A percentile compares a stretch with the other conserved stretches of the same genome.
These are phyloP conservation scores for Microcebus murinus DNA, from an alignment of 2,113 vertebrate species.

Conservation along the genomic window DNA sequence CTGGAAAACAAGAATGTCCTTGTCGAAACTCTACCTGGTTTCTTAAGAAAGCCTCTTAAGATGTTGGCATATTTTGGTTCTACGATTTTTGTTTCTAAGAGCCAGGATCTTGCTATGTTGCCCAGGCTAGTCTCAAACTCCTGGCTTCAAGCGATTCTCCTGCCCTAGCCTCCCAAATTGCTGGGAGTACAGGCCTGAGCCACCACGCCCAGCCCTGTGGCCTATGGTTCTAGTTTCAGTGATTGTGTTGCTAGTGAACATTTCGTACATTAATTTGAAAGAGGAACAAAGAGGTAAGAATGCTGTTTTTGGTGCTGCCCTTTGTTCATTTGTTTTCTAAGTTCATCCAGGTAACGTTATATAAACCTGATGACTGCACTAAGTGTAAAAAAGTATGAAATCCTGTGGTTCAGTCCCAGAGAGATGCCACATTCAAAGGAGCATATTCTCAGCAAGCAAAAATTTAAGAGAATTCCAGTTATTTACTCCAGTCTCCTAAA, in stretches of 20 bases:
- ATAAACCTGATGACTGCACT: not conserved
- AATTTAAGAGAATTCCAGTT: not conserved
- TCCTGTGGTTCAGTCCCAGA: not conserved
- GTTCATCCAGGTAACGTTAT: not conserved
- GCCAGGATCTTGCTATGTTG: no score
- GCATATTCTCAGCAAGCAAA: not conserved
- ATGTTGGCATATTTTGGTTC: not conserved
- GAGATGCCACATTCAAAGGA: not conserved
- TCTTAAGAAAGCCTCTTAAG: not conserved
- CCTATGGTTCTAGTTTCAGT: not conserved
- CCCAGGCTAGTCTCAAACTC: no score
- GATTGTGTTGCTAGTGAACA: not conserved
- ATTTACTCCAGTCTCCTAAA: not conserved
- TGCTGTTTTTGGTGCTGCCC: not conserved
- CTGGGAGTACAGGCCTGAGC: no score
- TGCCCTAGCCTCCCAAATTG: no score
- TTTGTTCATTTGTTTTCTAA: conserved; percentile 1
- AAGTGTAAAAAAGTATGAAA: not conserved
- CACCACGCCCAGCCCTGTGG: no score
- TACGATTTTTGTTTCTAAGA: not conserved
- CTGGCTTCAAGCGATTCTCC: no score
- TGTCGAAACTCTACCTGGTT: not conserved
- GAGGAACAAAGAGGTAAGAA: not conserved
- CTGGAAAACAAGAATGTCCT: not conserved
- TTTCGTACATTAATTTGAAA: conserved; percentile 2